Percentiles rank a stretch among this genome's conserved stretches.
These are phyloP conservation scores for Perodicticus potto DNA, from an alignment of 2,797 vertebrate species.

Conservation along the genomic window DNA sequence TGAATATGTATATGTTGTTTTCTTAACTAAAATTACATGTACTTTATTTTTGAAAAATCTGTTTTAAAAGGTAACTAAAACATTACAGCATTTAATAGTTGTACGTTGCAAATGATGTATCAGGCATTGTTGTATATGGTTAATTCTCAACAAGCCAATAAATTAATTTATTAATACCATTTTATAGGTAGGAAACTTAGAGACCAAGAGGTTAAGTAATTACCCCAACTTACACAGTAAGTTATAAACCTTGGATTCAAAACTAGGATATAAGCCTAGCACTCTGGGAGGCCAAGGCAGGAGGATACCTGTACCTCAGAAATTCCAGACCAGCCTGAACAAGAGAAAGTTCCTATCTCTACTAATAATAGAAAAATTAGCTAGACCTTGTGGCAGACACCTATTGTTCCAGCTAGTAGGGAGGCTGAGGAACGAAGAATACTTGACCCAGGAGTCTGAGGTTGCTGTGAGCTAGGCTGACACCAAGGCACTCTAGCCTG, in stretches of 20 bases:
- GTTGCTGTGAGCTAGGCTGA: too few species aligned
- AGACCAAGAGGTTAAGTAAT: background rate
- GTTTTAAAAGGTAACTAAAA: conserved; percentile 18
- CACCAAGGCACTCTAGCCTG: too few species aligned
- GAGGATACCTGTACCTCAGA: too few species aligned
- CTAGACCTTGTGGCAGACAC: too few species aligned
- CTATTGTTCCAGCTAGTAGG: too few species aligned
- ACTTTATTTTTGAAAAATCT: background rate
- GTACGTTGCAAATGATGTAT: background rate
- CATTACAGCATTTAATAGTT: background rate
- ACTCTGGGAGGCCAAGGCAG: too few species aligned
- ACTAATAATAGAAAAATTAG: too few species aligned
- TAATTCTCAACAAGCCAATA: background rate
- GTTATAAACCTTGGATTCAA: background rate
- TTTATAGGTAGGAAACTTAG: background rate
- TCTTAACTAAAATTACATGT: background rate
- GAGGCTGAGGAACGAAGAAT: too few species aligned
- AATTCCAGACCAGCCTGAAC: too few species aligned
- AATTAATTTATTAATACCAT: background rate
- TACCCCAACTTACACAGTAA: background rate
- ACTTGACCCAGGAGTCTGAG: too few species aligned
- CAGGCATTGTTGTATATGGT: background rate
- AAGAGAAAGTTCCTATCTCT: too few species aligned
- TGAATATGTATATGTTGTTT: background rate
- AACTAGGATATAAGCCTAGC: background rate